Evolutionary conservation across 2,888 invertebrate genomes (phyloP).

Genomic region (Macrophya alboannulata): DNA sequence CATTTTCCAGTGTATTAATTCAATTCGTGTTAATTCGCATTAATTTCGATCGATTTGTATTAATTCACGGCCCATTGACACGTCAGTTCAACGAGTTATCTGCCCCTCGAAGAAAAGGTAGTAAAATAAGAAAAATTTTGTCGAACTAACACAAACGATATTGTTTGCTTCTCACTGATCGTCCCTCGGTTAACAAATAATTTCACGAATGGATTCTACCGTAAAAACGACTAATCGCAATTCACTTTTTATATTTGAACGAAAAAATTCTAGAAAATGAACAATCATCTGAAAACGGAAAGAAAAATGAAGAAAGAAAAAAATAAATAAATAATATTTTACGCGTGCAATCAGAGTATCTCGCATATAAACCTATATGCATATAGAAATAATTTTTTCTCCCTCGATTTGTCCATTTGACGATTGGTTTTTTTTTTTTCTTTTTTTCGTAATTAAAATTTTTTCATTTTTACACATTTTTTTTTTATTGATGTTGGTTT

Average conservation of each 20-base stretch:
- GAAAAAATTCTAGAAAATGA: not conserved
- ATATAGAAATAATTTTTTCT: not conserved
- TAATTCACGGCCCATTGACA: too few relatives aligned
- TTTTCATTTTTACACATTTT: not conserved
- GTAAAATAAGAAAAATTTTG: not conserved
- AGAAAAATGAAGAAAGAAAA: not conserved
- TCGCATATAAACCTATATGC: too few relatives aligned
- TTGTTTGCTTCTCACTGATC: not conserved
- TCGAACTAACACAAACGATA: not conserved
- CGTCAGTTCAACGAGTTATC: too few relatives aligned
- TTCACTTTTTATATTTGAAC: not conserved
- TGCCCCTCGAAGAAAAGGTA: not conserved
- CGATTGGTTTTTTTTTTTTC: not conserved
- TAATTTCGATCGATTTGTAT: too few relatives aligned
- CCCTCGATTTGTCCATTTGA: not conserved
- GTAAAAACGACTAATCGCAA: too few relatives aligned
- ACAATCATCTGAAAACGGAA: not conserved
- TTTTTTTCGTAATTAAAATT: not conserved
- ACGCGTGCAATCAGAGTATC: not conserved
- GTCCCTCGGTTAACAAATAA: constrained; percentile 3
- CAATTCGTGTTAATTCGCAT: too few relatives aligned
- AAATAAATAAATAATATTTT: too few relatives aligned
- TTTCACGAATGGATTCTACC: not conserved
- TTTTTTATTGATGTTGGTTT: not conserved
- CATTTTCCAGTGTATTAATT: too few relatives aligned